A percentile compares a stretch with the other conserved stretches of the same genome.
Conservation (phyloP, 2,888 invertebrate species). For the Cosmopolites sordidus region DNA sequence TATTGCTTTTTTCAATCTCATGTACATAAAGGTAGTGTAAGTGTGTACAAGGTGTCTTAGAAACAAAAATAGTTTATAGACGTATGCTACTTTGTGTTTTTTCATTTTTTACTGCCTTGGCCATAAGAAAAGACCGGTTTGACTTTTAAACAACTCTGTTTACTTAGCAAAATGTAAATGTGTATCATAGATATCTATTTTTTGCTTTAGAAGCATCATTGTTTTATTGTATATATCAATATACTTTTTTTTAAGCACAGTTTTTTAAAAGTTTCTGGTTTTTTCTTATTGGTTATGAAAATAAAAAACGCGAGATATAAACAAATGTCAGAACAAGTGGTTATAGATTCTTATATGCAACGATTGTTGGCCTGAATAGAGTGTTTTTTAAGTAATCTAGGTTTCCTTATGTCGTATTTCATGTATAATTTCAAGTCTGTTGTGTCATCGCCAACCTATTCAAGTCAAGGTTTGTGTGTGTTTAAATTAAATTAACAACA, state of each 20-base stretch:
- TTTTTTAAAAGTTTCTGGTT: neutral
- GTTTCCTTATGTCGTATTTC: no score
- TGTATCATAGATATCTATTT: slow-evolving; percentile 9
- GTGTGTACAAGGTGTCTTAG: slow-evolving; percentile 16
- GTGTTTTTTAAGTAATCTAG: slow-evolving; percentile 4
- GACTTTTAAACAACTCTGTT: neutral
- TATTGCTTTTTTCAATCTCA: slow-evolving; percentile 11
- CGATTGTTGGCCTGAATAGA: slow-evolving; percentile 15
- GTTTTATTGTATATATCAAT: slow-evolving; percentile 6
- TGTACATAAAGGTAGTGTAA: slow-evolving; percentile 12
- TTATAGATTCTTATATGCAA: slow-evolving; percentile 7
- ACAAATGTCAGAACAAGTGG: no score
- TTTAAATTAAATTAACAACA: no score
- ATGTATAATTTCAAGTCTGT: no score
- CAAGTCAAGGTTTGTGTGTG: no score
- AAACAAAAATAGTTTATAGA: slow-evolving; percentile 9
- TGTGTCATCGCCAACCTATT: no score
- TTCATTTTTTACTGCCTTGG: slow-evolving; percentile 3
- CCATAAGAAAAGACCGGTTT: neutral
- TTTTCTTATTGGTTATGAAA: neutral
- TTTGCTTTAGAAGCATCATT: slow-evolving; percentile 5
- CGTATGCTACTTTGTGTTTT: slow-evolving; percentile 4
- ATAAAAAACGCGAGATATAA: no score
- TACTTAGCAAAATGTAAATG: slow-evolving; percentile 5
- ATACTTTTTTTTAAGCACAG: neutral